Percentiles rank a stretch among this genome's conserved stretches.
Evolutionary conservation across 2,113 vertebrate species (phyloP).

Genomic region (Cygnus buccinator): DNA sequence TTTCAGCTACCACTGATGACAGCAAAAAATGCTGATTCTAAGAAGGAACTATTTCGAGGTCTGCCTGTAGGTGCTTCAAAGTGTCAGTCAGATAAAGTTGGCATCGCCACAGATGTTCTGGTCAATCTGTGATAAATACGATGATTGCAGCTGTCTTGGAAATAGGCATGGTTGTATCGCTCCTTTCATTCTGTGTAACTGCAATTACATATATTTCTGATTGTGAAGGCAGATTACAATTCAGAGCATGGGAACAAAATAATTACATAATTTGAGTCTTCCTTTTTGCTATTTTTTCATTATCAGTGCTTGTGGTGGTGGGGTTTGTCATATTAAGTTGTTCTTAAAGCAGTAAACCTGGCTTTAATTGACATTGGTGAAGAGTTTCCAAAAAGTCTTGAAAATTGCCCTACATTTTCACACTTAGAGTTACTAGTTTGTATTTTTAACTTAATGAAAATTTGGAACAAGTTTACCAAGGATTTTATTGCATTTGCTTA

Average conservation of each 20-base stretch:
- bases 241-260: conserved; percentile 1
- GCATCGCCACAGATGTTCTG: background rate
- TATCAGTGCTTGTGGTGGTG: background rate
- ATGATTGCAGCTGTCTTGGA: conserved; percentile 9
- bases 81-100: background rate
- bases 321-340: background rate
- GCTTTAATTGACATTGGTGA: background rate
- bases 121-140: conserved; percentile 15
- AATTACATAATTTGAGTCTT: conserved; percentile 25
- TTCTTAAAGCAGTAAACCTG: background rate
- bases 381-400: background rate
- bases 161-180: background rate
- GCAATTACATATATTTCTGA: conserved; percentile 25
- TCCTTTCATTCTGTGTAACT: background rate
- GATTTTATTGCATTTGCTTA: background rate
- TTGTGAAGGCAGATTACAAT: conserved; percentile 18
- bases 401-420: background rate
- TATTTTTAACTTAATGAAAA: background rate
- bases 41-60: conserved; percentile 18
- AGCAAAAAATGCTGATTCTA: conserved; percentile 56
- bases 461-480: background rate
- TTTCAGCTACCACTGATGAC: conserved; percentile 51
- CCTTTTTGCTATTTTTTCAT: background rate
- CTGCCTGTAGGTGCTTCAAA: conserved; percentile 46
- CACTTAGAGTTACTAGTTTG: background rate